phyloP scores from a whole-genome alignment of 2,888 invertebrate species.

The Liodrosophila aerea region DNA sequence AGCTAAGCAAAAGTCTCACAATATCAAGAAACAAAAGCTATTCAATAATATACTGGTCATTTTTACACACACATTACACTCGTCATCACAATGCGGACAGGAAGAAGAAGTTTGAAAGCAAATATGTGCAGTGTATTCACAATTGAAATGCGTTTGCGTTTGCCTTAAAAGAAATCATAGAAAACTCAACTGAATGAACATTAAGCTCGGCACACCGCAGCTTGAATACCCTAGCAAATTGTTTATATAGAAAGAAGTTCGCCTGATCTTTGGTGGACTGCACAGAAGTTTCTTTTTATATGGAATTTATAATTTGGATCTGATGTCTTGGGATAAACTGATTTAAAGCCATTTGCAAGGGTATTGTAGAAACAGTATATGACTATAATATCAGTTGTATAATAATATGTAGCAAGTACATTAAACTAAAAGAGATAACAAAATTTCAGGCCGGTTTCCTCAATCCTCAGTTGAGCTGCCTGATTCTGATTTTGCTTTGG shows the following conservation, averaged over 20 bases:
- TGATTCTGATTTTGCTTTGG: constrained; percentile 23
- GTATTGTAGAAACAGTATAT: constrained; percentile 4
- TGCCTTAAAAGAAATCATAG: constrained; percentile 47
- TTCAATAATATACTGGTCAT: no score
- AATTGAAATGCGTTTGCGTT: constrained; percentile 62
- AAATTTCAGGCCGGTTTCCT: constrained; percentile 52
- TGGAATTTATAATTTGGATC: constrained; percentile 3
- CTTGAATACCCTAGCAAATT: no score
- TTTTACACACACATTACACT: no score
- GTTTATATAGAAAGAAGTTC: no score
- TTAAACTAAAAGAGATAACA: constrained; percentile 7
- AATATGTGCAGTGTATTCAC: constrained; percentile 42
- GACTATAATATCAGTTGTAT: background rate
- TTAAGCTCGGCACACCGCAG: no score
- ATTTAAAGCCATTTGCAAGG: no score
- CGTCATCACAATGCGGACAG: background rate
- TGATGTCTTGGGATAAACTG: no score
- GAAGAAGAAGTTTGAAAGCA: constrained; percentile 5
- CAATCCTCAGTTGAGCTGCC: constrained; percentile 56
- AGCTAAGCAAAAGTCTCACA: no score
- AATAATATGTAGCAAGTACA: constrained; percentile 5
- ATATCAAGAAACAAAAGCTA: no score
- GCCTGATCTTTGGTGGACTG: no score
- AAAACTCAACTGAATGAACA: background rate
- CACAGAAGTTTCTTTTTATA: constrained; percentile 3